Evolutionary conservation across 2,888 invertebrate genomes (phyloP).

Genomic region (Xanthostigma xanthostigma): DNA sequence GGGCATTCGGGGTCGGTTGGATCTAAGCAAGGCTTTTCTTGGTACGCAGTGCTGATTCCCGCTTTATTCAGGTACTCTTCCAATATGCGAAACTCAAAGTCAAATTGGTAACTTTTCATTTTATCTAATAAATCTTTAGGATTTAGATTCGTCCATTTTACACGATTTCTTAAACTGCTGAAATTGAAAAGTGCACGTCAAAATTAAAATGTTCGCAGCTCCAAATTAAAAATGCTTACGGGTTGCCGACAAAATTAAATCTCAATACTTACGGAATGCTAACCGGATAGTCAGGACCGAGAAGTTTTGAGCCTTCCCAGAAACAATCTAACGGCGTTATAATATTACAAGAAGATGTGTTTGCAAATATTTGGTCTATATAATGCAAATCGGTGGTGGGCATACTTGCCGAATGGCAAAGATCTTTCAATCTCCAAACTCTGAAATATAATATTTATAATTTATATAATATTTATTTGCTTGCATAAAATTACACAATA

Average conservation of each 20-base stretch:
- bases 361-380: conserved; percentile 84
- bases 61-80: conserved; percentile 88
- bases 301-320: conserved; percentile 95
- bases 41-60: conserved; percentile 90
- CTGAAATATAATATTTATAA: too few relatives aligned
- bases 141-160: conserved; percentile 84
- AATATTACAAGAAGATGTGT: conserved; percentile 91
- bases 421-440: conserved; percentile 87
- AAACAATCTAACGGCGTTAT: conserved; percentile 97
- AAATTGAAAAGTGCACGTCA: conserved; percentile 11
- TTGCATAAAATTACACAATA: too few relatives aligned
- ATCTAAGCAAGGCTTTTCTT: conserved; percentile 92
- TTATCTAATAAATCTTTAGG: conserved; percentile 65
- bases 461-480: too few relatives aligned
- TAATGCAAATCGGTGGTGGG: conserved; percentile 76
- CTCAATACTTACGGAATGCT: conserved; percentile 66
- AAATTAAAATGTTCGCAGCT: neutral
- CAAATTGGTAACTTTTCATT: conserved; percentile 39
- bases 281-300: conserved; percentile 82
- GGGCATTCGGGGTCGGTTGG: conserved; percentile 86
- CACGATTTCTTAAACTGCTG: conserved; percentile 40
- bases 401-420: conserved; percentile 88
- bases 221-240: neutral
- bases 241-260: conserved; percentile 28
- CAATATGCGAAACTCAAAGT: conserved; percentile 59